These are phyloP conservation scores for Cantharis rustica DNA, from an alignment of 2,888 invertebrate species.

Conservation along the genomic window DNA sequence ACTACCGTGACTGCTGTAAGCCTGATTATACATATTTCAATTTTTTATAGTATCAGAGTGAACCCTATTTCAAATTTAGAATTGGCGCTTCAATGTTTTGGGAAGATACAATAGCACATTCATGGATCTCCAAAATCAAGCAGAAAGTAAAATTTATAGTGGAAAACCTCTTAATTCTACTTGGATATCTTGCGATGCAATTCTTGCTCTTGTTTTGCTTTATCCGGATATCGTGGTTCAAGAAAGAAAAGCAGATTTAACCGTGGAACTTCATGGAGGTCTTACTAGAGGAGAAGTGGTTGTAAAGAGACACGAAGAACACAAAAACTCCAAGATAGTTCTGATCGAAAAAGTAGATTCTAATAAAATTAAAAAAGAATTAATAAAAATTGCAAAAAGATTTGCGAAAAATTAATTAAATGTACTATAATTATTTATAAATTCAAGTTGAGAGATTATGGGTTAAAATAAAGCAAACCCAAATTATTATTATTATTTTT, in stretches of 20 bases:
- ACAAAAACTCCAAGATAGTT: conserved; percentile 20
- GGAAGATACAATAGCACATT: conserved; percentile 52
- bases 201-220: conserved; percentile 57
- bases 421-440: too few species aligned
- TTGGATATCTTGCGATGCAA: conserved; percentile 60
- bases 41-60: neutral
- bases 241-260: conserved; percentile 51
- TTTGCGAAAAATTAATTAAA: neutral
- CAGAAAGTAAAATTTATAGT: conserved; percentile 50
- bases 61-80: conserved; percentile 47
- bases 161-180: neutral
- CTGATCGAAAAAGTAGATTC: neutral
- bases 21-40: conserved; percentile 32
- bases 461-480: too few species aligned
- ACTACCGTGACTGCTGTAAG: conserved; percentile 42
- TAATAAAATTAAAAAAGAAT: neutral
- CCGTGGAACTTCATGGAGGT: conserved; percentile 63
- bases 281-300: conserved; percentile 69
- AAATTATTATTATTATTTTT: too few species aligned
- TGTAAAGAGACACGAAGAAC: conserved; percentile 58
- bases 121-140: conserved; percentile 59
- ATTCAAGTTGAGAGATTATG: too few species aligned
- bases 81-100: conserved; percentile 59
- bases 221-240: conserved; percentile 46
- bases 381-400: neutral